Base-by-base conservation (phyloP, 2,113 vertebrate species). In the Dipodomys spectabilis region DNA sequence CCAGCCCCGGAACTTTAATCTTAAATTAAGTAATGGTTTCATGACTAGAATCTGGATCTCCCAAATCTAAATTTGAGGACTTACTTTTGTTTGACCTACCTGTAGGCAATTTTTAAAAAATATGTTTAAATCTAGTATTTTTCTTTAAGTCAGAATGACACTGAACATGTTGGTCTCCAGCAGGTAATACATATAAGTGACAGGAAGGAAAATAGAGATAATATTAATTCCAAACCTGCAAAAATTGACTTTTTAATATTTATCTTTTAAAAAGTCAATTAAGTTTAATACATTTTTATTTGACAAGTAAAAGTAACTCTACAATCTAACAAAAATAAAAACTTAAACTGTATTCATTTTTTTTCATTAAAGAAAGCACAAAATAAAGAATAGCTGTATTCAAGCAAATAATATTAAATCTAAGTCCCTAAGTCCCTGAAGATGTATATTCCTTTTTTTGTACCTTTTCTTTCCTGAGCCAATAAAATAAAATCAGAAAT, bases 221-320 rank as follows among this genome's bases (percentile, higher is more conserved):
- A 75, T 75, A 85, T 44, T 82, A 90, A 82, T 78, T 91, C 19
- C 7, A 69, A 74, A 77, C 27, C 44, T 96, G 39, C 6, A 87
- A 87, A 80, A 92, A 57, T 57, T 57, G 62, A 95, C 74, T 57
- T 57, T 57, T 90, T 92, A 94, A 93, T 7, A 90, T 75, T 94
- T 94, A 91, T 80, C 86, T 92, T 64, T 88, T 39, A 74, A 96
- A 95, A 80, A 94, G 95, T 95, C 35, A 82, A 20, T 79, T 5
- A 92, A 86, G 84, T 96, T 97, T 97, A 97, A 98, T 80, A 87
- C 81, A 93, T 82, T 97, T 95, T 96, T 96, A 94, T 91, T 97
- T 95, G 74, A 91, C 67, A 95, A 93, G 78, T 78, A 93, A 93
- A 95, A 93, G 78, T 78, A 93, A 93, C 88, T 95, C 90, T 71